These are phyloP conservation scores for Thamnaconus septentrionalis DNA, from an alignment of 2,113 vertebrate genomes.

Conservation along the genomic window DNA sequence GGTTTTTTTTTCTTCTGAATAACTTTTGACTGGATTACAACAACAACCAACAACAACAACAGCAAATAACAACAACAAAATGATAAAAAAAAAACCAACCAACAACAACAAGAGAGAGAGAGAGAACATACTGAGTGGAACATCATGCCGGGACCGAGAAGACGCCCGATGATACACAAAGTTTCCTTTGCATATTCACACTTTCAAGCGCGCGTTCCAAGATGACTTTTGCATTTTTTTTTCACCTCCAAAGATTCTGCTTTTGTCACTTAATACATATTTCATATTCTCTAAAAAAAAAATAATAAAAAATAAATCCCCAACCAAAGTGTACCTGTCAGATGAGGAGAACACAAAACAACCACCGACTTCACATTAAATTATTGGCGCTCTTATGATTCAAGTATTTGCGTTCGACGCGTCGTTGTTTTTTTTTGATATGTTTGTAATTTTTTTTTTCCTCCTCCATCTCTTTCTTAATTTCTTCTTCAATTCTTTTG, in stretches of 20 bases:
- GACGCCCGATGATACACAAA: conserved; percentile 42
- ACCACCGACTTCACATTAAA: conserved; percentile 92
- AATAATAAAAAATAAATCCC: conserved; percentile 5
- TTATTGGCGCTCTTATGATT: conserved; percentile 91
- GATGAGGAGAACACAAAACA: conserved; percentile 66
- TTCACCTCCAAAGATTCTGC: conserved; percentile 34
- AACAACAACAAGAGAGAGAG: conserved; percentile 64
- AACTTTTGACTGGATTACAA: background rate
- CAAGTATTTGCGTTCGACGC: conserved; percentile 95
- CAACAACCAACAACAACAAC: too few relatives aligned
- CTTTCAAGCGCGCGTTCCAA: conserved; percentile 60
- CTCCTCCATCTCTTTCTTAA: background rate
- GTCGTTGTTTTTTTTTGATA: conserved; percentile 82
- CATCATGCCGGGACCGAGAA: conserved; percentile 43
- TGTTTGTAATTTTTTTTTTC: conserved; percentile 47
- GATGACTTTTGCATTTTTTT: conserved; percentile 63
- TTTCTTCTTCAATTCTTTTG: background rate
- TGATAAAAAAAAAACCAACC: conserved; percentile 58
- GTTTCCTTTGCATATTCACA: conserved; percentile 66
- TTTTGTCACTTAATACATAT: conserved; percentile 63
- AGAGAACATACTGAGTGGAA: conserved; percentile 70
- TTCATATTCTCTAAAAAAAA: conserved; percentile 63
- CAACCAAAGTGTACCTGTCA: conserved; percentile 78
- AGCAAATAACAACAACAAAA: conserved; percentile 19
- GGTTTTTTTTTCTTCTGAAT: conserved; percentile 61